A percentile compares a stretch with the other conserved stretches of the same genome.
Evolutionary conservation across 1,140 invertebrate genomes (phyloP).

Genomic region (Procambarus virginalis): DNA sequence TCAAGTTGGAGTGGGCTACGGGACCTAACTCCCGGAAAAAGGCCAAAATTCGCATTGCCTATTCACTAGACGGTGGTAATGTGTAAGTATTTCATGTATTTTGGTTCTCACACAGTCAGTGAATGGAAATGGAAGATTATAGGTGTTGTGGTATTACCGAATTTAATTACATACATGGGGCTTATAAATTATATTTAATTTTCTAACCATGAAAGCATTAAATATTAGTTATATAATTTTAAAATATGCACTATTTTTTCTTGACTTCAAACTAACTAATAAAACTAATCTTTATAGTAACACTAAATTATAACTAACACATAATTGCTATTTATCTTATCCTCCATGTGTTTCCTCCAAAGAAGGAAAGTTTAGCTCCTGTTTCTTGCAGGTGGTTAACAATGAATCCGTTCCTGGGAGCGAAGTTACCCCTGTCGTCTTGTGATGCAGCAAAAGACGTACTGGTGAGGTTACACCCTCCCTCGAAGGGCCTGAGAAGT

Average conservation of each 20-base stretch:
- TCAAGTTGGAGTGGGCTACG: slow-evolving; percentile 1
- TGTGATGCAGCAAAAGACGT: slow-evolving; percentile 8
- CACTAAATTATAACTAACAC: too few species aligned
- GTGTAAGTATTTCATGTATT: neutral
- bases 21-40: neutral
- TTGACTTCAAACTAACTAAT: too few species aligned
- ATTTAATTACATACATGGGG: too few species aligned
- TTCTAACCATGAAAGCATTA: too few species aligned
- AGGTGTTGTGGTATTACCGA: too few species aligned
- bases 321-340: neutral
- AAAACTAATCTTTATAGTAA: too few species aligned
- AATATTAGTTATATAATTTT: too few species aligned
- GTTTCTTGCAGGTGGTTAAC: neutral
- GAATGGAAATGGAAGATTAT: too few species aligned
- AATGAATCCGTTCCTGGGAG: neutral
- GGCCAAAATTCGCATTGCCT: neutral
- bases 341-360: neutral
- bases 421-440: slow-evolving; percentile 4
- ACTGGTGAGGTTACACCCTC: neutral
- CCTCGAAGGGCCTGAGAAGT: neutral
- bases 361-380: neutral
- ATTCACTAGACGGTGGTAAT: neutral
- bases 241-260: too few species aligned
- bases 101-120: too few species aligned
- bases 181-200: too few species aligned